These are phyloP conservation scores for Phalacrocorax carbo DNA, from an alignment of 2,113 vertebrate genomes.

Conservation along the genomic window DNA sequence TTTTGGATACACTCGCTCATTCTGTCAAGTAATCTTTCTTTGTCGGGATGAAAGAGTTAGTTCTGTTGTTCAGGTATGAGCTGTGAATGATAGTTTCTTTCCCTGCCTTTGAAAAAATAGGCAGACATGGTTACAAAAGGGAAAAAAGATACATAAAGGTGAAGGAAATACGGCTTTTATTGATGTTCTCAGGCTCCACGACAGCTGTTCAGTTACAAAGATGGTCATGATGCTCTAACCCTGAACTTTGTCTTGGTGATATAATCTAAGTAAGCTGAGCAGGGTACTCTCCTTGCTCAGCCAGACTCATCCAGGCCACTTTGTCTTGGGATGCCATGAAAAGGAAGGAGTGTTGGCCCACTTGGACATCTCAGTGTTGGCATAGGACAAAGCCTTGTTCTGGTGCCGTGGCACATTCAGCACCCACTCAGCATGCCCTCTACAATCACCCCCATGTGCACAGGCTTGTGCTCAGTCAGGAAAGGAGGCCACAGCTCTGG, in stretches of 20 bases:
- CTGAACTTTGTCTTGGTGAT: neutral
- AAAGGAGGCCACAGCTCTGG: neutral
- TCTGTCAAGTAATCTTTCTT: slow-evolving; percentile 46
- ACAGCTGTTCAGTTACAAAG: slow-evolving; percentile 9
- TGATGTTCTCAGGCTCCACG: slow-evolving; percentile 1
- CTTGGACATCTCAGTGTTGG: neutral
- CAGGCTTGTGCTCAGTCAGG: neutral
- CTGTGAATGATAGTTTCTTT: slow-evolving; percentile 42
- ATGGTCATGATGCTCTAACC: neutral
- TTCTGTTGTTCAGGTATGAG: slow-evolving; percentile 56
- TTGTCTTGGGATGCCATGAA: neutral
- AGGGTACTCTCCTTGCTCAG: neutral
- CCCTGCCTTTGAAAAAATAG: slow-evolving; percentile 34
- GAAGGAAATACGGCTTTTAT: neutral
- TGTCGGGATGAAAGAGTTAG: slow-evolving; percentile 26
- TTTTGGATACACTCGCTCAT: slow-evolving; percentile 51
- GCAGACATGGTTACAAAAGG: slow-evolving; percentile 35
- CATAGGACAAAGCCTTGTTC: neutral
- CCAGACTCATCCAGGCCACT: neutral
- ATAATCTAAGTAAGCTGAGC: neutral
- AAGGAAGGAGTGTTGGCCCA: neutral
- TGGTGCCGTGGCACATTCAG: neutral
- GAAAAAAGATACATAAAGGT: slow-evolving; percentile 17
- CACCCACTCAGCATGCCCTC: rapidly evolving
- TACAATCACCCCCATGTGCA: neutral